These are phyloP conservation scores for Rotaria magnacalcarata DNA, from an alignment of 2,888 invertebrate genomes.

Conservation along the genomic window DNA sequence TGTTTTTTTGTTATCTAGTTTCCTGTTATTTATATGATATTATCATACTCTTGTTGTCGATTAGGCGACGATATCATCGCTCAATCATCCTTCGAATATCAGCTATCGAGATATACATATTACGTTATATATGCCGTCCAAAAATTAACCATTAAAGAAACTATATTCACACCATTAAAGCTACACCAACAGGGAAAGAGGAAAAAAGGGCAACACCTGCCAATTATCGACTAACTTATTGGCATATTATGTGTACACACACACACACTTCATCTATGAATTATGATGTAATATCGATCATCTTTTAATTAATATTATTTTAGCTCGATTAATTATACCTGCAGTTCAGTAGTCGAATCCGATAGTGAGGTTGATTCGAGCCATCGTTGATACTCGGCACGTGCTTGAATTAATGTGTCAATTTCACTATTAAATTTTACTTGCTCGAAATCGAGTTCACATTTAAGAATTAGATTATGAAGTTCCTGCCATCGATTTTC, in stretches of 20 bases:
- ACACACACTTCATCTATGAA: background rate
- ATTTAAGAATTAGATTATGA: background rate
- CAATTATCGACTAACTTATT: conserved; percentile 33
- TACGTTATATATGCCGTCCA: background rate
- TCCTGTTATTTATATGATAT: background rate
- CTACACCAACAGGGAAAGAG: background rate
- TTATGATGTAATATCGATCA: background rate
- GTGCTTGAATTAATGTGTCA: background rate
- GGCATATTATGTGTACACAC: background rate
- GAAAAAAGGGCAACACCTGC: conserved; percentile 37
- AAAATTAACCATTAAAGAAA: background rate
- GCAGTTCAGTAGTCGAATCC: background rate
- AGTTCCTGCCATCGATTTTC: conserved; percentile 1
- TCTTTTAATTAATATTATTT: background rate
- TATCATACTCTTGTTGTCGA: background rate
- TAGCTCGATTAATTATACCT: background rate
- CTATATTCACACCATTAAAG: background rate
- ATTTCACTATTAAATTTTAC: background rate
- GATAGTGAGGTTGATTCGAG: background rate
- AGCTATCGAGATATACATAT: background rate
- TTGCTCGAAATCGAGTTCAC: background rate
- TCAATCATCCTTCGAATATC: background rate
- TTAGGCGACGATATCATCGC: too few relatives aligned
- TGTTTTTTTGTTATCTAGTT: background rate
- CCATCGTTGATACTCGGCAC: conserved; percentile 5